Base-by-base conservation (phyloP, 2,888 invertebrate genomes). In the Hirtodrosophila histrioides region DNA sequence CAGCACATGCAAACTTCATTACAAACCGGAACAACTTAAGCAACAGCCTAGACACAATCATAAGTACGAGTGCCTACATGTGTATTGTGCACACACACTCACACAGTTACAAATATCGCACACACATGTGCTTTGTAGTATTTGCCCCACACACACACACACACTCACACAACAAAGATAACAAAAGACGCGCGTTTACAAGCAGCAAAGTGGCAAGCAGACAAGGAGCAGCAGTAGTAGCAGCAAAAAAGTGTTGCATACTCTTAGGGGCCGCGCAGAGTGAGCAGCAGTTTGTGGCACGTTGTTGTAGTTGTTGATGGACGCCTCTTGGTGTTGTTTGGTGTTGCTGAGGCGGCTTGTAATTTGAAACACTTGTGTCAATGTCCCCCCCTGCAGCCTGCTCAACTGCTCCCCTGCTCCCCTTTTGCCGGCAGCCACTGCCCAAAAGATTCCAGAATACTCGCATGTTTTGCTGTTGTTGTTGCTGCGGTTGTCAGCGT, bases 301-400 rank as follows among this genome's bases (percentile, higher is more conserved):
- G 27, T 50, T 31, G 27, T 50, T 29, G 69, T 57, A 50, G 57
- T 46, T 70, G 65, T 50, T 60, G 73, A 65, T 65, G 70, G 75
- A 75, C 72, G 66, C 71, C 17, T 54, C 50, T 54, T 55, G 33
- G 31, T 71, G 64, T 27, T 27, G 27, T 27, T 63, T 60, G 58
- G 41, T 50, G 56, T 65, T 57, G 75, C 49, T 53, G 67, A 31
- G 33, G 41, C 57, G 58, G 68, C 79, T 78, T 89, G 88, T 90
- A 91, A 91, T 90, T 90, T 77, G 84, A 89, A 90, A 87, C 90
- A 90, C 91, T 90, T 91, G 90, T 89, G 90, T 76, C 89, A 89
- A 75, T 75, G 80, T 78, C 68, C 57, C 44, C 40, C 24, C 29
- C 12, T 9, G 24, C 44, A 49, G 2, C 23, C 36, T 37, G 0